These are phyloP conservation scores for Polyommatus icarus DNA, from an alignment of 2,888 invertebrate genomes.

Conservation along the genomic window DNA sequence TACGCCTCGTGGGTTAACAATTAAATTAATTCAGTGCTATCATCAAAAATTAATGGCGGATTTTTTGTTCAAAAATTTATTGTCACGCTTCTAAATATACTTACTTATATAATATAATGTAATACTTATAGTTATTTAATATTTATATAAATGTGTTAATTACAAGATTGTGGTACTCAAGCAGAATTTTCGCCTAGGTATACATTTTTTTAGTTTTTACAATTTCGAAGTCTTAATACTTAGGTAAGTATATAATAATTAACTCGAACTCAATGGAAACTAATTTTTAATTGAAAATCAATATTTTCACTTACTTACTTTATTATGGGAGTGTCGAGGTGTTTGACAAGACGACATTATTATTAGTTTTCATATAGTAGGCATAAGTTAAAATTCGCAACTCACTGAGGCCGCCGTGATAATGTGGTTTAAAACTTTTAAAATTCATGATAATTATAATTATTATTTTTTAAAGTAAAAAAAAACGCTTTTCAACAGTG, in stretches of 20 bases:
- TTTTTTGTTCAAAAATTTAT: background rate
- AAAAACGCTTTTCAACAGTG: background rate
- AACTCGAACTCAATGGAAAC: background rate
- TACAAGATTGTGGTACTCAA: background rate
- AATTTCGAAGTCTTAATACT: background rate
- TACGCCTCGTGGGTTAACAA: background rate
- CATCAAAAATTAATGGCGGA: background rate
- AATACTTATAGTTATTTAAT: too few relatives aligned
- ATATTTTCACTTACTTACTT: background rate
- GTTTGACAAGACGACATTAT: background rate
- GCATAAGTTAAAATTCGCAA: background rate
- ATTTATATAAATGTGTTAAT: background rate
- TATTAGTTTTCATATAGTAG: background rate
- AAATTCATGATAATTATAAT: too few relatives aligned
- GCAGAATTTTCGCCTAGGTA: background rate
- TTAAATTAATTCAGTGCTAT: background rate
- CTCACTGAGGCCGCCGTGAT: too few relatives aligned
- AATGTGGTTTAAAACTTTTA: too few relatives aligned
- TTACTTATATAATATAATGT: too few relatives aligned
- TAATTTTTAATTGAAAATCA: background rate
- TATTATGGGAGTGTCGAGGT: background rate
- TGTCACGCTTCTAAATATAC: background rate
- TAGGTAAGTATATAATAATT: too few relatives aligned
- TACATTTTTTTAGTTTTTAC: background rate
- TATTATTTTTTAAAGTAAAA: too few relatives aligned